phyloP scores from a whole-genome alignment of 2,888 invertebrate species.

The Sminthurides aquaticus region DNA sequence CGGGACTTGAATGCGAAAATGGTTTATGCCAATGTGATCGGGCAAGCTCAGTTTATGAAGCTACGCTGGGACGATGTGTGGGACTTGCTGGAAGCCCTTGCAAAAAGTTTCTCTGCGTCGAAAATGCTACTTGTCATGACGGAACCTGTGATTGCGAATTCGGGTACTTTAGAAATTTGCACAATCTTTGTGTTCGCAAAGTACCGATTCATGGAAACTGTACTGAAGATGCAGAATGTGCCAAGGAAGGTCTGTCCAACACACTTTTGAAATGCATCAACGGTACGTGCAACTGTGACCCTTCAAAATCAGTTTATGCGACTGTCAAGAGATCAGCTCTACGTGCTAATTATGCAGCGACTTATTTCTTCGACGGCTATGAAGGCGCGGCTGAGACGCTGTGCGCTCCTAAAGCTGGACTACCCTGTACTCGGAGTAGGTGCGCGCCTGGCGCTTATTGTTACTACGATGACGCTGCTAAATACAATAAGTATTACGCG shows the following conservation, averaged over 20 bases:
- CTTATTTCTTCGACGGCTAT: neutral
- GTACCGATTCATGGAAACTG: neutral
- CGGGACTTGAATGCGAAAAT: neutral
- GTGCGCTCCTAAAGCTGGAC: neutral
- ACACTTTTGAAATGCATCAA: neutral
- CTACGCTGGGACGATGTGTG: neutral
- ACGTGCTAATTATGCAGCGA: neutral
- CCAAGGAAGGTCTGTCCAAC: neutral
- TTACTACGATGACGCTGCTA: neutral
- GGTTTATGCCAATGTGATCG: slow-evolving; percentile 6
- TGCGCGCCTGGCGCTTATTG: neutral
- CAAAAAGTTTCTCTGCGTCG: neutral
- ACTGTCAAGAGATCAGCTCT: neutral
- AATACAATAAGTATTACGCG: neutral
- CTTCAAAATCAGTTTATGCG: neutral
- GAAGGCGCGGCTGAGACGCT: neutral
- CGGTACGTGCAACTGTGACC: slow-evolving; percentile 4
- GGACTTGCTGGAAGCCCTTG: neutral
- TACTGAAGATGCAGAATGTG: neutral
- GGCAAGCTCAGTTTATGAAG: neutral
- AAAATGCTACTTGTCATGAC: neutral
- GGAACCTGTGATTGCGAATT: neutral
- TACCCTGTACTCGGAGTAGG: neutral
- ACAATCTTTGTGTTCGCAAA: neutral
- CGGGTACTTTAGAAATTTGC: neutral